Conservation (phyloP, 2,888 invertebrate genomes). For the Tipula unca region DNA sequence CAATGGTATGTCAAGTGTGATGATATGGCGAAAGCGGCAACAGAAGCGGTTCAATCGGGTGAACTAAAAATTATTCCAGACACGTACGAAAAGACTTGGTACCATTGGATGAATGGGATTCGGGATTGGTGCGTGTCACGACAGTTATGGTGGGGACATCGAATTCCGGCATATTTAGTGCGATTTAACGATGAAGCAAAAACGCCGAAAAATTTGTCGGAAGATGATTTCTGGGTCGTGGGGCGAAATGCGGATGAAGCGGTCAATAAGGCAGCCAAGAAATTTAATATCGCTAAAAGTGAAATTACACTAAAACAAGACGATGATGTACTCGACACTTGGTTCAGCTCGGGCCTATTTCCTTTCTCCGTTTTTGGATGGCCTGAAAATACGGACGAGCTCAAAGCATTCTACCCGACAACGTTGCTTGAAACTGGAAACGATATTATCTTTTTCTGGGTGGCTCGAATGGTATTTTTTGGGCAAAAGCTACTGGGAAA, state of each 20-base stretch:
- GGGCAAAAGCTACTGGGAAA: conserved; percentile 82
- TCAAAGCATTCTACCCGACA: conserved; percentile 84
- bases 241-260: conserved; percentile 70
- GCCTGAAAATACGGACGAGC: conserved; percentile 70
- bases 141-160: conserved; percentile 99
- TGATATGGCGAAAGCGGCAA: conserved; percentile 82
- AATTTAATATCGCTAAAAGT: conserved; percentile 50
- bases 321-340: conserved; percentile 96
- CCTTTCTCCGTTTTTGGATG: conserved; percentile 96
- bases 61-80: conserved; percentile 85
- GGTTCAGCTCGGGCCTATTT: conserved; percentile 96
- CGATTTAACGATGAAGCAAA: conserved; percentile 45
- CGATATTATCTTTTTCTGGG: conserved; percentile 99
- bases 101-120: conserved; percentile 91
- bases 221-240: conserved; percentile 65
- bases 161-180: conserved; percentile 89
- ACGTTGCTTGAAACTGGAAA: conserved; percentile 92
- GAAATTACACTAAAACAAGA: conserved; percentile 61
- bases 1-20: conserved; percentile 93
- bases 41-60: conserved; percentile 68
- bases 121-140: conserved; percentile 98
- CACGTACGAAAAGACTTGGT: conserved; percentile 87
- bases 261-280: conserved; percentile 62
- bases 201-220: conserved; percentile 40
- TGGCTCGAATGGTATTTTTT: conserved; percentile 98